These are phyloP conservation scores for Ceratothoa steindachneri DNA, from an alignment of 2,888 invertebrate species.

Conservation along the genomic window DNA sequence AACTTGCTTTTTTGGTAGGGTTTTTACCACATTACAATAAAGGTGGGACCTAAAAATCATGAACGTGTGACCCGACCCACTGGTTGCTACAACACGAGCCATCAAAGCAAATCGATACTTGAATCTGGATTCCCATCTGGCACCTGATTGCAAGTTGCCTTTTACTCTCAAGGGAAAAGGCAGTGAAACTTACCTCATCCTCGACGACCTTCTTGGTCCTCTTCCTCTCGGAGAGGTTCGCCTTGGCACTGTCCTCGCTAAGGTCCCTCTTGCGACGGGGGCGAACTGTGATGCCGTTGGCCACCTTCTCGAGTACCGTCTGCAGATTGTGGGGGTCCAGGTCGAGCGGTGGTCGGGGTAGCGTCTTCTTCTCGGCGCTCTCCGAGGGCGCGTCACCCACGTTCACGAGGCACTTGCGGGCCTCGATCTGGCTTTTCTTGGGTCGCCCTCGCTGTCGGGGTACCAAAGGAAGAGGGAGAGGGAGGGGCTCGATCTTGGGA, in stretches of 20 bases:
- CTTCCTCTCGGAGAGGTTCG: constrained; percentile 27
- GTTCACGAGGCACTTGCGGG: background rate
- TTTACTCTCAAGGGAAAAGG: too few relatives aligned
- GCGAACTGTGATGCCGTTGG: constrained; percentile 29
- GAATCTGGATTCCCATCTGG: too few relatives aligned
- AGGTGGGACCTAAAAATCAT: too few relatives aligned
- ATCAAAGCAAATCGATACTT: too few relatives aligned
- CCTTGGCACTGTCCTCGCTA: constrained; percentile 39
- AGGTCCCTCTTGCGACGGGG: constrained; percentile 42
- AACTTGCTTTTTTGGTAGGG: too few relatives aligned
- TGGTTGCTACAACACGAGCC: too few relatives aligned
- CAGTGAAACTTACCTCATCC: constrained; percentile 39
- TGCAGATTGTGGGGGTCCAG: constrained; percentile 9
- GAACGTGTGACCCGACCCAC: too few relatives aligned
- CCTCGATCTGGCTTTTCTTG: constrained; percentile 23
- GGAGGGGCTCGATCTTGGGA: background rate
- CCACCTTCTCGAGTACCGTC: constrained; percentile 35
- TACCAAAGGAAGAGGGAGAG: background rate
- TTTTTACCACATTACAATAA: too few relatives aligned
- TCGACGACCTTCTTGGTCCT: constrained; percentile 22
- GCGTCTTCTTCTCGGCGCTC: background rate
- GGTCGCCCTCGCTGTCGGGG: constrained; percentile 41
- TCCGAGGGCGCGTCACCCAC: background rate
- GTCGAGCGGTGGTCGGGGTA: background rate
- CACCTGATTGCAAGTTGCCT: too few relatives aligned